Base-by-base conservation (phyloP, 2,888 invertebrate species). In the Eupithecia subumbrata region DNA sequence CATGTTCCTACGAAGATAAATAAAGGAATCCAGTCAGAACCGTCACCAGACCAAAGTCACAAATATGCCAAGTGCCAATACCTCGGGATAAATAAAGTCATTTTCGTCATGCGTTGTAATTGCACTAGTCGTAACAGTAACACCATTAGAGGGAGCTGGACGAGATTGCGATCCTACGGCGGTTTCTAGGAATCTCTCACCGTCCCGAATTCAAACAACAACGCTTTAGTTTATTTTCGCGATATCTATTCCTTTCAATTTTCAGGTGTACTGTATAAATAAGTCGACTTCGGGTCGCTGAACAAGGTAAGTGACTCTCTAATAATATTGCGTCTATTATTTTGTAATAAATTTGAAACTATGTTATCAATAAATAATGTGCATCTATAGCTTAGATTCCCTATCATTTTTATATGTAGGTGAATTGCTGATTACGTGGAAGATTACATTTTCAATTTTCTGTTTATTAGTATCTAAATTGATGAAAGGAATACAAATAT, bases 21-120 rank as follows among this genome's bases (percentile, higher is more conserved):
- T 34, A 34, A 64, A 34, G 18, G 64, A 64, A 64, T 64, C 64
- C 34, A 9, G 64, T 64, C 34, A 34, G 34, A 64, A 64, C 34
- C 60, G 18, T 18, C 8, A 34, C 18, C 34, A 34, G 5, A n/a
- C 16, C 12, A n/a, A 70, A 40, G 12, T 60, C 25, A 63, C 40
- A 60, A 43, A 43, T 64, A 64, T 37, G 48, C 14, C 48, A 69
- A 73, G 43, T 60, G 37, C 34, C 43, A 60, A 71, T 73, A 71
- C 67, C 67, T 73, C 45, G 63, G 45, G 25, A 76, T 73, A 76
- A 73, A 71, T 76, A 76, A 76, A 73, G 76, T 71, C 48, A 76
- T 76, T 76, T 76, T 76, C 71, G 76, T 74, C 71, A 74, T 73
- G 69, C n/a, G 67, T 69, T 60, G 56, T 74, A 74, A 72, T 74